Percentiles rank a stretch among this genome's conserved stretches.
These are phyloP conservation scores for Drosophila monieri DNA, from an alignment of 2,888 invertebrate species.

Conservation along the genomic window DNA sequence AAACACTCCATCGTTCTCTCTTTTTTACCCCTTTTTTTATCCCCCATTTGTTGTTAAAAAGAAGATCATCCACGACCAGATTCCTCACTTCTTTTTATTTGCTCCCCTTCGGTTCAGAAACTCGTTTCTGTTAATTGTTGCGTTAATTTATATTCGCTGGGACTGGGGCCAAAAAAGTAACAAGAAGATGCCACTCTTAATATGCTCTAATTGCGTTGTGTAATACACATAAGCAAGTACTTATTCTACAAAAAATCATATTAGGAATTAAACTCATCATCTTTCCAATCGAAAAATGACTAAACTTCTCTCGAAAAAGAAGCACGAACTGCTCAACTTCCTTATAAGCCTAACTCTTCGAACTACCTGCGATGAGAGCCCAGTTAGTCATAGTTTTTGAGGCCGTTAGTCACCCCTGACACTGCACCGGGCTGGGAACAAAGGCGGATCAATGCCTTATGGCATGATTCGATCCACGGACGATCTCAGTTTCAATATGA, in stretches of 20 bases:
- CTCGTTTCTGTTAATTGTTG: constrained; percentile 54
- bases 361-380: constrained; percentile 13
- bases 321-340: not conserved
- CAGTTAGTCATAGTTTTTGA: constrained; percentile 40
- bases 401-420: constrained; percentile 39
- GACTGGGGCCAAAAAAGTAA: constrained; percentile 10
- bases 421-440: constrained; percentile 23
- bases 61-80: constrained; percentile 48
- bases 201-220: constrained; percentile 50
- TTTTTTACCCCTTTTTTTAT: constrained; percentile 5
- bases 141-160: constrained; percentile 57
- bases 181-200: constrained; percentile 35
- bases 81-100: constrained; percentile 31
- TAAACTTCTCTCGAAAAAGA: not conserved
- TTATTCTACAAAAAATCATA: too few relatives aligned
- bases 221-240: not conserved
- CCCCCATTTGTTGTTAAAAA: constrained; percentile 6
- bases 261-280: too few relatives aligned
- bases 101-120: constrained; percentile 18
- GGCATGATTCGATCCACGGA: constrained; percentile 24
- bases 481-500: constrained; percentile 24
- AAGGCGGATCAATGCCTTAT: constrained; percentile 14
- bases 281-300: not conserved
- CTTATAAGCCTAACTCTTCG: constrained; percentile 12
- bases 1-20: constrained; percentile 9